Evolutionary conservation across 2,888 invertebrate species (phyloP).

Genomic region (Alviniconcha strummeri): DNA sequence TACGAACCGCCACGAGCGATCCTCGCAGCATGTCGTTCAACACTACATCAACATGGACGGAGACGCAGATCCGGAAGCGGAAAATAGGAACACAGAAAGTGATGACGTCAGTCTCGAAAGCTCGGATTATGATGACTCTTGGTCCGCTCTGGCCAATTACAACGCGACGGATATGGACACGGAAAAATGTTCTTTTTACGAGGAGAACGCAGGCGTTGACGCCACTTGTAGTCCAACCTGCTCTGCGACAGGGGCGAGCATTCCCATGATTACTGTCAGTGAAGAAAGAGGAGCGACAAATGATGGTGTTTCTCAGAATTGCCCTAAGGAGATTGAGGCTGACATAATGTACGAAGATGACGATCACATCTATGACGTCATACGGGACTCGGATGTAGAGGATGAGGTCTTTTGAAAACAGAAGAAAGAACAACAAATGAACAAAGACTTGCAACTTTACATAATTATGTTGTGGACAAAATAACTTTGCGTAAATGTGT

Average conservation of each 20-base stretch:
- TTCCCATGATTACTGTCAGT: not conserved
- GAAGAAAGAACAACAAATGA: too few species aligned
- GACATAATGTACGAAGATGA: not conserved
- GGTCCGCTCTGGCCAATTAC: not conserved
- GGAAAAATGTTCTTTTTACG: not conserved
- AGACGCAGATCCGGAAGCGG: too few species aligned
- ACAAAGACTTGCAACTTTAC: too few species aligned
- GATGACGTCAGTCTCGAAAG: not conserved
- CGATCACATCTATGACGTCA: conserved; percentile 2
- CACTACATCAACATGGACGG: too few species aligned
- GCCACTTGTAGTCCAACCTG: too few species aligned
- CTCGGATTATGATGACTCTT: conserved; percentile 4
- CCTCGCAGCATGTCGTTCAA: too few species aligned
- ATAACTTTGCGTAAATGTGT: too few species aligned
- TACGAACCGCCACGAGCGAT: too few species aligned
- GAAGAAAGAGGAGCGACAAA: not conserved
- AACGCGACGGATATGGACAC: not conserved
- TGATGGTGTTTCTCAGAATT: not conserved
- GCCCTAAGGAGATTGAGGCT: too few species aligned
- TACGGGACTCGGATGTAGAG: not conserved
- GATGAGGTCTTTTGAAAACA: too few species aligned
- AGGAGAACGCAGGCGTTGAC: not conserved
- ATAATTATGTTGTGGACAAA: too few species aligned
- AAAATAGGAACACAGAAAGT: not conserved
- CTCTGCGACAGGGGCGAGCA: not conserved